Evolutionary conservation across 2,797 vertebrate genomes (phyloP), one percentile per base, ranked within the genome.

Genomic region (Remorina albescens): DNA sequence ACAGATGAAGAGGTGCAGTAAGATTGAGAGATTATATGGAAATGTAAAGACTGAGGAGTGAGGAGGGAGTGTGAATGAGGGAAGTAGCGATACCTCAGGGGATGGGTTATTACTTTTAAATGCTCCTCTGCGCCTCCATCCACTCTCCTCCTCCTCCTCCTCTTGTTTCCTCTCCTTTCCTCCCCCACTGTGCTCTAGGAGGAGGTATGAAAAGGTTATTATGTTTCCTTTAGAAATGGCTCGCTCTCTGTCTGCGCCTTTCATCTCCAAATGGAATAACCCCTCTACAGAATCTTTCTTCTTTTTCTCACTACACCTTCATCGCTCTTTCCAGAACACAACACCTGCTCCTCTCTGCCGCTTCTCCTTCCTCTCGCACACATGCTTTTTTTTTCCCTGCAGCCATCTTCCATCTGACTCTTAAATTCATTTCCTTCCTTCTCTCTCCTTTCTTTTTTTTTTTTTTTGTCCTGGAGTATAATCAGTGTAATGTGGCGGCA

Each of bases 131-230:
- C 2, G 71, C 70, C 78, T 49, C 74, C 71, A 28, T 65, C 67
- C 47, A 62, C 75, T 9, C 42, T 15, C 55, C 30, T 28, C 28
- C 21, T 16, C 42, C 49, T 18, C 63, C 42, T 41, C 63, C 36
- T 55, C 62, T 49, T 39, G 12, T 32, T 61, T 18, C 56, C 50
- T 42, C 50, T 39, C 71, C 49, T 39, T 23, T 59, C 63, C 67
- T 64, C 82, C 82, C 80, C 87, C 82, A 64, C 69, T 37, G 73
- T 62, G 71, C 87, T 90, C 71, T 70, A 80, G 85, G 85, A 91
- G 84, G 83, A 88, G 71, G 84, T 88, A 90, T 90, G 89, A 92
- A 92, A 92, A 93, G 90, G 87, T 93, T 92, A 93, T 94, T 92
- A 92, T 92, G 87, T 92, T 92, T 93, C 83, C 86, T 88, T 93